Evolutionary conservation across 2,113 vertebrate species (phyloP).

Genomic region (Eretmochelys imbricata): DNA sequence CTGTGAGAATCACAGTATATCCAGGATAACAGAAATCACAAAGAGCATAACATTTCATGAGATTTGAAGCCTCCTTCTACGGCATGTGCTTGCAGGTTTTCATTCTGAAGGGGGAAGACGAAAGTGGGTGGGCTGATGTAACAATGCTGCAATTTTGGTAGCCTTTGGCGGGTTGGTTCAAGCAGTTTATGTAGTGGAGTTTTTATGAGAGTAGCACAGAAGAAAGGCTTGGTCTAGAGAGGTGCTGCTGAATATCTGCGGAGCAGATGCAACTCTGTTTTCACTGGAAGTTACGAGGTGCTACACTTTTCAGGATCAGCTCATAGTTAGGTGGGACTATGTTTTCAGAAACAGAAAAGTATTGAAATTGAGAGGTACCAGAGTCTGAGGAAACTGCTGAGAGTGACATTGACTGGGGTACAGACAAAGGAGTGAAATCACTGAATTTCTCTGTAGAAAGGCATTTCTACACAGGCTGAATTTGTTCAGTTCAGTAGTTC

Average conservation of each 20-base stretch:
- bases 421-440: not conserved
- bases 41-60: not conserved
- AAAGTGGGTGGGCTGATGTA: not conserved
- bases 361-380: not conserved
- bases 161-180: not conserved
- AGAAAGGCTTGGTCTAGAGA: not conserved
- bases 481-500: not conserved
- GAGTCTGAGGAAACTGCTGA: not conserved
- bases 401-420: not conserved
- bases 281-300: not conserved
- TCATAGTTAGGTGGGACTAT: not conserved
- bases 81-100: not conserved
- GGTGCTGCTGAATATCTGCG: not conserved
- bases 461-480: not conserved
- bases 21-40: not conserved
- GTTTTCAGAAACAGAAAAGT: not conserved
- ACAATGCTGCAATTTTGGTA: not conserved
- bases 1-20: not conserved
- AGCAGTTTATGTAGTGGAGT: rapidly evolving
- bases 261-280: not conserved
- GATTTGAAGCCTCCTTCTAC: not conserved
- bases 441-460: not conserved
- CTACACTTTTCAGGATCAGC: not conserved
- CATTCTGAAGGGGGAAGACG: not conserved
- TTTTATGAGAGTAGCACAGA: not conserved